Evolutionary conservation across 2,888 invertebrate genomes (phyloP), one percentile per base, ranked within the genome.

Genomic region (Xestia ashworthii): DNA sequence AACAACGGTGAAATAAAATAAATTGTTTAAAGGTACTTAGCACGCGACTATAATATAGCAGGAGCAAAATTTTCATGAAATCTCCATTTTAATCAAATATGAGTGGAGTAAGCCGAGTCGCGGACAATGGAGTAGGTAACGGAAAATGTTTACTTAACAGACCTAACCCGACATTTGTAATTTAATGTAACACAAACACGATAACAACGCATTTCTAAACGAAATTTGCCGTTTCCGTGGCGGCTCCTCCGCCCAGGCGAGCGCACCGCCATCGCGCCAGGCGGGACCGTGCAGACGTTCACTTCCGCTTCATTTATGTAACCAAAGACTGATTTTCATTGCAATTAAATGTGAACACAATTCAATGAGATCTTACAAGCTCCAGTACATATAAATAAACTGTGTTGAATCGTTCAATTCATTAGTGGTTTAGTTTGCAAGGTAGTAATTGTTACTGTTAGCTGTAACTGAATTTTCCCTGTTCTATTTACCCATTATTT

Each of bases 131-230:
- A 91, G 90, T 92, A 90, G 88, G 89, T 91, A 91, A 91, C 90
- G 85, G 90, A 90, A 92, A 93, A 92, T 93, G 90, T 94, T 93
- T 93, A 90, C 90, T 88, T 90, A 91, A 91, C 92, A 92, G 90
- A 92, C 91, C 92, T 91, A 91, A 92, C 91, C 91, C 91, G 88
- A 88, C 89, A 90, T 92, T 91, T 90, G 90, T 93, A 93, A 94
- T 94, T 94, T 92, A 93, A 94, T 93, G 92, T 91, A 92, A 93
- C 88, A 91, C 91, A 95, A 95, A 94, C 92, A 94, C 91, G 91
- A 93, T 91, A 93, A 92, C 92, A 93, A 91, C 91, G 90, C 90
- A 90, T 90, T 93, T 90, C 91, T 90, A 91, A 93, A 92, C 91
- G 88, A 92, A 92, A 91, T 92, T 92, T 89, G 81, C 86, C 86